Percentiles rank a stretch among this genome's conserved stretches.
Conservation (phyloP, 64 coral and sea anemone species). For the Porites australiensis region DNA sequence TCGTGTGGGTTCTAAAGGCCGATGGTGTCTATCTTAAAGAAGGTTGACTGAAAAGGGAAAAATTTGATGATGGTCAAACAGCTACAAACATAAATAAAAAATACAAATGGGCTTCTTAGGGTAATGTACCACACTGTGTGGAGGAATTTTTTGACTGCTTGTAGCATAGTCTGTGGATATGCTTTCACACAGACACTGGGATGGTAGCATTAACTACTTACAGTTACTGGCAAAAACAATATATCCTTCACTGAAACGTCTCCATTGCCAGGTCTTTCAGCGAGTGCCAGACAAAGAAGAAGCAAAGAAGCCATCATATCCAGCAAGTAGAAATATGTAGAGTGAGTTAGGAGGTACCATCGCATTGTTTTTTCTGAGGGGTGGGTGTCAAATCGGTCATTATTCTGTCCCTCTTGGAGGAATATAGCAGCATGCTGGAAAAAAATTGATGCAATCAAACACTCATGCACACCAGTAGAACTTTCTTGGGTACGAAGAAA, state of each 20-base stretch:
- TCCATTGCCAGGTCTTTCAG: slow-evolving; percentile 74
- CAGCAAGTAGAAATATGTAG: slow-evolving; percentile 76
- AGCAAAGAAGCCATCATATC: slow-evolving; percentile 81
- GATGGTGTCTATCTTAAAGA: too few species aligned
- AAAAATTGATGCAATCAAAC: not conserved
- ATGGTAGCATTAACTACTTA: slow-evolving; percentile 39
- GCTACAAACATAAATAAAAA: too few species aligned
- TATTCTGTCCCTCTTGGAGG: slow-evolving; percentile 88
- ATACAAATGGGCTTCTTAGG: too few species aligned
- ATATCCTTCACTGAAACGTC: not conserved
- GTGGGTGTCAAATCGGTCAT: slow-evolving; percentile 96
- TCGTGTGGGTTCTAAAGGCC: too few species aligned
- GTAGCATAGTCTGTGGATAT: too few species aligned
- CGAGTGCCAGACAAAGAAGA: slow-evolving; percentile 71
- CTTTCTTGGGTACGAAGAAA: not conserved
- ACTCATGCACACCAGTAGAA: not conserved
- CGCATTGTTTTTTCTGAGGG: slow-evolving; percentile 67
- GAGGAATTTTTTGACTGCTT: too few species aligned
- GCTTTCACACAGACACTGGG: too few species aligned
- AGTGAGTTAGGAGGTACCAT: slow-evolving; percentile 88
- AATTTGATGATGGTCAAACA: too few species aligned
- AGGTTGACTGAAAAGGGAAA: too few species aligned
- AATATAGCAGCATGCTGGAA: slow-evolving; percentile 91
- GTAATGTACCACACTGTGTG: too few species aligned
- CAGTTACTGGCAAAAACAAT: slow-evolving; percentile 56